Evolutionary conservation across 2,888 invertebrate genomes (phyloP), one percentile per base, ranked within the genome.

Genomic region (Nomada ruficornis): DNA sequence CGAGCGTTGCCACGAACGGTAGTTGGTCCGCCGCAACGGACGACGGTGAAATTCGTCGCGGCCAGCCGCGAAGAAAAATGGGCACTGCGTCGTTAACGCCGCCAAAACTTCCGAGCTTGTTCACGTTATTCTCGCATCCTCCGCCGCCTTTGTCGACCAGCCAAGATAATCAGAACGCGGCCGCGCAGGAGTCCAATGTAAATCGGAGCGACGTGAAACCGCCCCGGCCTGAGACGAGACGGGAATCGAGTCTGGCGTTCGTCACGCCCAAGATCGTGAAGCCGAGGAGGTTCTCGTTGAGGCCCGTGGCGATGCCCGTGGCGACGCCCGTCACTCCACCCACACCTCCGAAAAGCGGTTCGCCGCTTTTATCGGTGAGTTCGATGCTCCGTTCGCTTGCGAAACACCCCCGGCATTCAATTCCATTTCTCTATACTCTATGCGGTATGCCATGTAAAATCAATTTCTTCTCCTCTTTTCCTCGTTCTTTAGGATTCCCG

Each of bases 21-120:
- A 74, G 47, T 13, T 63, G 70, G 76, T 55, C 44, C 5, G 63
- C 63, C 0, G 26, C 23, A 0, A 42, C 20, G 0, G 23, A 29
- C 29, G 71, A 76, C 4, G 44, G 71, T 36, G 52, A 44, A 0
- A 13, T 5, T 13, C 52, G 11, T 7, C 44, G 50, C 11, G 18
- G 26, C 29, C 90, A 87, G 26, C 94, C 94, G 0, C 94, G 94
- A 77, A 94, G 95, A 18, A 96, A 96, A 91, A 84, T 95, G 82
- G 95, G 96, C 20, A 95, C 94, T 0, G 95, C 95, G 23, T 94
- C 94, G 15, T 88, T 95, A 10, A 94, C 94, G 0, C 95, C 95
- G 0, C 94, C 95, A 0, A 91, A 93, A 69, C 87, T 95, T 64
- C 94, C 95, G 0, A 94, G 95, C 59, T 90, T 95, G 3, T 88